Evolutionary conservation across 2,113 vertebrate species (phyloP).

Genomic region (Tylochromis polylepis): DNA sequence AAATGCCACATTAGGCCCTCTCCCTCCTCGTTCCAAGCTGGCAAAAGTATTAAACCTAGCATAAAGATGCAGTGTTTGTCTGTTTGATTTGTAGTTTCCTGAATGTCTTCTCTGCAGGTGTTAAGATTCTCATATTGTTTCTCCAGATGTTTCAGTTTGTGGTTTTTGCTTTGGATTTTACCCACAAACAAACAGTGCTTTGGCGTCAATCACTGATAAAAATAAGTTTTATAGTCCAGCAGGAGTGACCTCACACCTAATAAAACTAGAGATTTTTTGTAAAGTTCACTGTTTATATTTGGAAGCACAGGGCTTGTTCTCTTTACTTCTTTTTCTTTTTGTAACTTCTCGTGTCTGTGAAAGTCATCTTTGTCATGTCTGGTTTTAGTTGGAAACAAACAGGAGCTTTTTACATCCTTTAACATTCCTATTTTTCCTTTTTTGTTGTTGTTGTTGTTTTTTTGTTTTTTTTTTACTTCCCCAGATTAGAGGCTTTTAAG

Average conservation of each 20-base stretch:
- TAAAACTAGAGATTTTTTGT: neutral
- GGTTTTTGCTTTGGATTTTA: neutral
- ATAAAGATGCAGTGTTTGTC: slow-evolving; percentile 11
- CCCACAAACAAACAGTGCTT: neutral
- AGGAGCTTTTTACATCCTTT: neutral
- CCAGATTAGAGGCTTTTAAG: neutral
- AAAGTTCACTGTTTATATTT: neutral
- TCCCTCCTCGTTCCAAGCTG: neutral
- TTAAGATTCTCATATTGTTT: slow-evolving; percentile 8
- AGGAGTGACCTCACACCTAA: neutral
- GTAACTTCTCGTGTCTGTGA: neutral
- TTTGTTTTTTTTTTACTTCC: neutral
- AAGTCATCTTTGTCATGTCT: neutral
- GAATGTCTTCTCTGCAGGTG: neutral
- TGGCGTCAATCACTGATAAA: neutral
- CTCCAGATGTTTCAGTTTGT: slow-evolving; percentile 41
- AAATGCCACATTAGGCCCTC: neutral
- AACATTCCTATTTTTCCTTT: neutral
- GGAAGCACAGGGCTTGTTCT: neutral
- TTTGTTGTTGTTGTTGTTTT: neutral
- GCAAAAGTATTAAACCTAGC: neutral
- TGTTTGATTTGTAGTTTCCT: slow-evolving; percentile 33
- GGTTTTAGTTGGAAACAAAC: neutral
- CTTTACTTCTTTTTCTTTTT: neutral
- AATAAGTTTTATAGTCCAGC: neutral